Evolutionary conservation across 2,888 invertebrate species (phyloP).

Genomic region (Leptinotarsa haldemani): DNA sequence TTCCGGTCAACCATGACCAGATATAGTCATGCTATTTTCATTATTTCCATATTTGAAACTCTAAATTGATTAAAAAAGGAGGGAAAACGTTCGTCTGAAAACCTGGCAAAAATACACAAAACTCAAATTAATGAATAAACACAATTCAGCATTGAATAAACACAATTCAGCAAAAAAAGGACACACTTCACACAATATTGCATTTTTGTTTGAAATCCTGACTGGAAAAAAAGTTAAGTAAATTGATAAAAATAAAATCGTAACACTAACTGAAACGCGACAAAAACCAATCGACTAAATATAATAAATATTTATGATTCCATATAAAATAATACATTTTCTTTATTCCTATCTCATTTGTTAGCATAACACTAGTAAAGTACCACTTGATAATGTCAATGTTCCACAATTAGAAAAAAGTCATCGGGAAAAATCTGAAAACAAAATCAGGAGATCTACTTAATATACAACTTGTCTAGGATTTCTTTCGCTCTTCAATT

Average conservation of each 20-base stretch:
- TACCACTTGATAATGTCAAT: slow-evolving; percentile 44
- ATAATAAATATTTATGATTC: slow-evolving; percentile 54
- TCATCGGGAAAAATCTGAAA: slow-evolving; percentile 31
- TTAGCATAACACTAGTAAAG: slow-evolving; percentile 46
- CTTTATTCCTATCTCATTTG: slow-evolving; percentile 24
- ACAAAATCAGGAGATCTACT: slow-evolving; percentile 13
- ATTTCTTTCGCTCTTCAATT: slow-evolving; percentile 55
- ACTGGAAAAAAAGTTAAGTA: slow-evolving; percentile 34
- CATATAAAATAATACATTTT: slow-evolving; percentile 49
- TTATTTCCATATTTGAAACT: slow-evolving; percentile 25
- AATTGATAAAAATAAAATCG: slow-evolving; percentile 32
- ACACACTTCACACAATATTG: slow-evolving; percentile 30
- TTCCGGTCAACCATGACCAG: background rate
- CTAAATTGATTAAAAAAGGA: slow-evolving; percentile 22
- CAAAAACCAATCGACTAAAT: slow-evolving; percentile 45
- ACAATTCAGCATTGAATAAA: slow-evolving; percentile 22
- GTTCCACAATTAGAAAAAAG: slow-evolving; percentile 32
- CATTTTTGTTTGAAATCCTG: slow-evolving; percentile 24
- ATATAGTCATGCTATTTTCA: slow-evolving; percentile 17
- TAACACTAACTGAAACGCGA: slow-evolving; percentile 43
- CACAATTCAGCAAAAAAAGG: slow-evolving; percentile 28
- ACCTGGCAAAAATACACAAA: slow-evolving; percentile 7
- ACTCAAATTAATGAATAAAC: slow-evolving; percentile 25
- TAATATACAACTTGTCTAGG: slow-evolving; percentile 44
- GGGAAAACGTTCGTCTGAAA: background rate